Evolutionary conservation across 2,888 invertebrate species (phyloP), one percentile per base, ranked within the genome.

Genomic region (Temnothorax unifasciatus): DNA sequence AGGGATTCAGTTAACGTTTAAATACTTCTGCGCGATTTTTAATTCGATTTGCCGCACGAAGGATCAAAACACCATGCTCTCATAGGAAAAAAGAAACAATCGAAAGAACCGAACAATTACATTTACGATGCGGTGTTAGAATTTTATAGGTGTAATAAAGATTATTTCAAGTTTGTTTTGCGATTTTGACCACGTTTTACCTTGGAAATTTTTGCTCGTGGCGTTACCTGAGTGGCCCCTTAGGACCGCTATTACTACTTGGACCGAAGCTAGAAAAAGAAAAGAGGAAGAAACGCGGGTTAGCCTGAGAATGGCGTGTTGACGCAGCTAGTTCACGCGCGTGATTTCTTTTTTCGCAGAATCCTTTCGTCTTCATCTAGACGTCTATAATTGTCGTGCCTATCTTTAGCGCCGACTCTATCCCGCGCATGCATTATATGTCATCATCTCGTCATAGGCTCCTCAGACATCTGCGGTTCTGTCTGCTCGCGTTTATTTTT

Each of bases 401-500:
- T 75, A 44, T 75, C 44, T 44, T 47, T 79, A 47, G 34, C 34
- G 47, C 59, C 71, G 71, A 59, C 9, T 59, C 21, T 34, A 47
- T 68, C 47, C 34, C n/a, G 11, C 13, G 21, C 11, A 38, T 18
- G 47, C 13, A 50, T 71, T 71, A 71, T 21, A 41, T 34, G 38
- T 71, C 71, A 79, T 79, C 79, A 71, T 79, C 47, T 50, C 47
- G 29, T 79, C 69, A 34, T 59, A 34, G 57, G 2, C 57, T 69
- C 15, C 29, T 57, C 29, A 59, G 52, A 79, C 71, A 69, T 69
- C 76, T 76, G 76, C 64, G 34, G 21, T 34, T 50, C 71, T 50
- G 59, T 79, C 57, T 59, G 34, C 18, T 34, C 41, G 52, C 52
- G 54, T 82, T 82, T 82, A 82, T 82, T 82, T 63, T 75, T 47